A percentile compares a stretch with the other conserved stretches of the same genome.
phyloP scores from a whole-genome alignment of 2,888 invertebrate genomes.

The Podabrus alpinus region DNA sequence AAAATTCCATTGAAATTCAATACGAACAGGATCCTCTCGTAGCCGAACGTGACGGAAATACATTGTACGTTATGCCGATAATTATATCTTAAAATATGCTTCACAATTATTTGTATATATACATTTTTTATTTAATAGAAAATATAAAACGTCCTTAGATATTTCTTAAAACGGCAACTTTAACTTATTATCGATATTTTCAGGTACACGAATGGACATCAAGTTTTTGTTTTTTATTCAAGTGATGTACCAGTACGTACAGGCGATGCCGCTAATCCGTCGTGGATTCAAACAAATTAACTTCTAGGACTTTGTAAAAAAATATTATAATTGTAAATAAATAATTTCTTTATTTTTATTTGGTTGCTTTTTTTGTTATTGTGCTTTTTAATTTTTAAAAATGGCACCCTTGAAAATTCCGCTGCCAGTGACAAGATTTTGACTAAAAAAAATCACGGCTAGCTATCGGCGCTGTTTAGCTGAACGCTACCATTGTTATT shows the following conservation, averaged over 20 bases:
- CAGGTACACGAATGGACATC: slow-evolving; percentile 51
- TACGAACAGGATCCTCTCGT: slow-evolving; percentile 56
- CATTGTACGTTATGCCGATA: slow-evolving; percentile 54
- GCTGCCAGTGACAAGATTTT: not conserved
- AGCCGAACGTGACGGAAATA: slow-evolving; percentile 52
- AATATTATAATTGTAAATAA: not conserved
- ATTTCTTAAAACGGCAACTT: slow-evolving; percentile 11
- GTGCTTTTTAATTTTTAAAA: not conserved
- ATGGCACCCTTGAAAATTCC: not conserved
- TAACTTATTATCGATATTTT: slow-evolving; percentile 33
- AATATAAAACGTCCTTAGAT: slow-evolving; percentile 7
- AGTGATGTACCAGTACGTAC: slow-evolving; percentile 43
- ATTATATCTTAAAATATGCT: slow-evolving; percentile 33
- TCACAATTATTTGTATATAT: slow-evolving; percentile 20
- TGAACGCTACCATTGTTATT: not conserved
- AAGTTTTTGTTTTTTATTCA: slow-evolving; percentile 50
- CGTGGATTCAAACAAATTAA: slow-evolving; percentile 45
- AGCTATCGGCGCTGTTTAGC: not conserved
- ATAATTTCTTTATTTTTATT: not conserved
- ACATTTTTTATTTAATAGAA: slow-evolving; percentile 20
- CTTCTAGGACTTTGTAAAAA: not conserved
- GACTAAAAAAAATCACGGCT: not conserved
- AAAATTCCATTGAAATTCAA: slow-evolving; percentile 49
- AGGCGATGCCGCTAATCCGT: slow-evolving; percentile 35
- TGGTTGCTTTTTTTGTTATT: not conserved